phyloP scores from a whole-genome alignment of 2,113 vertebrate species.

The Megaceryle maxima region DNA sequence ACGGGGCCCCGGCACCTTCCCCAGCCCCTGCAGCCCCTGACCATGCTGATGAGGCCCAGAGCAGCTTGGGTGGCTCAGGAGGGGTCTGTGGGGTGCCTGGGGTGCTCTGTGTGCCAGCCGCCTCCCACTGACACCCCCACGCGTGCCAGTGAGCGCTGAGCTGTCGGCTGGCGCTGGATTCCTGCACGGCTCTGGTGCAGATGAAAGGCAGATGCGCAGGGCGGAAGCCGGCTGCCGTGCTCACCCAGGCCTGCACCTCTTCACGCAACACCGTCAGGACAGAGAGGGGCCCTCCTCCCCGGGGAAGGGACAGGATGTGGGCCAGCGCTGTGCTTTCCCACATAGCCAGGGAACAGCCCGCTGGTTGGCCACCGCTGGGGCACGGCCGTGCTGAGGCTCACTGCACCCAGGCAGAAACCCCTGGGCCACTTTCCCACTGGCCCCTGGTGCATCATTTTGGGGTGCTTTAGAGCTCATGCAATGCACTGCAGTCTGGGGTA shows the following conservation, averaged over 20 bases:
- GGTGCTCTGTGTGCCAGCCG: neutral
- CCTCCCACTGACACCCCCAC: rapidly evolving
- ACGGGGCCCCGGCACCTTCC: rapidly evolving
- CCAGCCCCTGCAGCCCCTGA: neutral
- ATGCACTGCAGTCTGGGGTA: rapidly evolving
- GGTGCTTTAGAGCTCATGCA: neutral
- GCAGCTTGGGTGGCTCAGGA: neutral
- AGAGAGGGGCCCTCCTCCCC: neutral
- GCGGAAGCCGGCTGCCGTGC: rapidly evolving
- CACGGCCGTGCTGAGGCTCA: neutral
- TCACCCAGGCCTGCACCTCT: neutral
- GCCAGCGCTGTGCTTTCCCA: neutral
- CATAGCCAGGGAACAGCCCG: rapidly evolving
- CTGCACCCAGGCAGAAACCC: neutral
- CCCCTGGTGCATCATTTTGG: neutral
- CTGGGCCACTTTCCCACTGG: neutral
- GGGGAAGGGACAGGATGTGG: rapidly evolving
- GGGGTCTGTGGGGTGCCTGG: neutral
- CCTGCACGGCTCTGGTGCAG: neutral
- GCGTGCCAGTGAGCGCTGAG: rapidly evolving
- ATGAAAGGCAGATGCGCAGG: neutral
- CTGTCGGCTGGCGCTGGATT: neutral
- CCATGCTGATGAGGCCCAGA: rapidly evolving
- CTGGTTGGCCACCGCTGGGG: neutral
- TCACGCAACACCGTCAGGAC: neutral